These are phyloP conservation scores for Tiliqua scincoides DNA, from an alignment of 2,113 vertebrate species.

Conservation along the genomic window DNA sequence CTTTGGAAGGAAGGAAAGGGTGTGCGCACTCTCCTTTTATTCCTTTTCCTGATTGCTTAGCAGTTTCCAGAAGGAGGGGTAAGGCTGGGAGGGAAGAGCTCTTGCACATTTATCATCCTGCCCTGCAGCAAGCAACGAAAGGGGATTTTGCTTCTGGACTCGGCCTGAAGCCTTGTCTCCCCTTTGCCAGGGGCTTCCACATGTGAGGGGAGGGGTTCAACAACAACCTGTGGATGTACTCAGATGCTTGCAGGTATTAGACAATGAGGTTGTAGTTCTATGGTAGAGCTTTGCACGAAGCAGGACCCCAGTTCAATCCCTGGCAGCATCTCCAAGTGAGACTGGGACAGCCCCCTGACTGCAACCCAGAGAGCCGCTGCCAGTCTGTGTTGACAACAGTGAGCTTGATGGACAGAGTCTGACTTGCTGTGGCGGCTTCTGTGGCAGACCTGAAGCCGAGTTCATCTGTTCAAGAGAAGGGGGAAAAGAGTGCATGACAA, in stretches of 20 bases:
- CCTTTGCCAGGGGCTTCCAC: background rate
- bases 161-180: background rate
- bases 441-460: too few relatives aligned
- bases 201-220: background rate
- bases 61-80: background rate
- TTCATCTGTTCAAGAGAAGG: too few relatives aligned
- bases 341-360: too few relatives aligned
- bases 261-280: too few relatives aligned
- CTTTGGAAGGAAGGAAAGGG: background rate
- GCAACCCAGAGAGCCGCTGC: background rate
- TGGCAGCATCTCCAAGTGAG: too few relatives aligned
- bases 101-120: background rate
- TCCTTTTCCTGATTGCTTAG: too few relatives aligned
- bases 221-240: background rate
- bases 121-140: background rate
- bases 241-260: too few relatives aligned
- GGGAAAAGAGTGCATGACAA: too few relatives aligned
- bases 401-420: background rate
- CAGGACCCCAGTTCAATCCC: too few relatives aligned
- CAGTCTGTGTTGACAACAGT: background rate
- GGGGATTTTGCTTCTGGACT: background rate
- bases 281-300: too few relatives aligned
- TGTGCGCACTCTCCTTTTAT: too few relatives aligned
- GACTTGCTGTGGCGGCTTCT: background rate
- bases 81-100: background rate